Evolutionary conservation across 2,888 invertebrate genomes (phyloP), one percentile per base, ranked within the genome.

Genomic region (Nemoura dubitans): DNA sequence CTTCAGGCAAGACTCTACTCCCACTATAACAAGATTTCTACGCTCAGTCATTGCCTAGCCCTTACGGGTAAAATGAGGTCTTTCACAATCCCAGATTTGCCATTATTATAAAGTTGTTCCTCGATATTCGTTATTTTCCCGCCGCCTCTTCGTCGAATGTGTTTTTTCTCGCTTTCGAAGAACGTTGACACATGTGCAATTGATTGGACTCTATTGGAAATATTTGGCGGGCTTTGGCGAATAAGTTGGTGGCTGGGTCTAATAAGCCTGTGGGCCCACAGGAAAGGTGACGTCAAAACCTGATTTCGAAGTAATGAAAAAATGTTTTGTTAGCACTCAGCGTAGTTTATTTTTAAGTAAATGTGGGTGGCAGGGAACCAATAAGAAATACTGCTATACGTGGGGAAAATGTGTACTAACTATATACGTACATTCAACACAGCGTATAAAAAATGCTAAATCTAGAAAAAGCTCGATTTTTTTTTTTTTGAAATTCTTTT

Each of bases 31-130:
- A 21, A 59, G 59, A 59, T 59, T 59, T 59, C 59, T 14, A 59
- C 59, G 6, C 59, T 59, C 21, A 59, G 59, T 59, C 59, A 59
- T 59, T 59, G 59, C 59, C 59, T 59, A 59, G 59, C 59, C 59
- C 21, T 59, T 21, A 59, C 6, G 59, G 59, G 16, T 59, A 59
- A 59, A 59, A 59, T 59, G 59, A 59, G 59, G 59, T 59, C 59
- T 59, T 59, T 59, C 59, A 59, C 59, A 59, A 59, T 59, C 59
- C 59, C 3, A 59, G 59, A 59, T 59, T 59, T 59, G 59, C 59
- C 59, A 59, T 59, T 59, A 59, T 59, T 59, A 59, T 59, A 59
- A 59, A 59, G 59, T 59, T 59, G 59, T 59, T 59, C 59, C 59
- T 59, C 59, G 59, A 59, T 59, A 59, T 59, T 59, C 59, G 59